Base-by-base conservation (phyloP, 2,113 vertebrate genomes). In the Salvator merianae region DNA sequence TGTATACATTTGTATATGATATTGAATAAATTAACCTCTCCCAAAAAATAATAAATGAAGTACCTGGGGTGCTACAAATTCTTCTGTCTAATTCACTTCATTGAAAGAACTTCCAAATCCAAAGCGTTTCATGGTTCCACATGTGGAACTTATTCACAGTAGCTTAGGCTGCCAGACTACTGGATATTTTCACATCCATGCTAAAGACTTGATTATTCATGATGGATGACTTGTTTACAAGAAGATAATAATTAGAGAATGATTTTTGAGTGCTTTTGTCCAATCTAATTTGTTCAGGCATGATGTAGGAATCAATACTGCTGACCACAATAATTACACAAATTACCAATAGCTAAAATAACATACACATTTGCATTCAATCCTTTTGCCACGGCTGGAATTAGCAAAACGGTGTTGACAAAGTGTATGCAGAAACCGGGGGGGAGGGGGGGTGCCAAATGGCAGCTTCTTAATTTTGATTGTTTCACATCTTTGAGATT, bases 271-370 rank as follows among this genome's bases (percentile, higher is more conserved):
- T 82, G 62, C 68, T 63, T 90, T 93, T 91, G 66, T 88, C 86
- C 73, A 80, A n/a, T 84, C 84, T 71, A 92, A 88, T 93, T 93
- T 94, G 91, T 86, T 89, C 72, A 65, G 84, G 91, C 66, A 91
- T 86, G 86, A 85, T 90, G 73, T 40, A 91, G 82, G 82, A 92
- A 93, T 91, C 87, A 91, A 86, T 90, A 89, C 47, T n/a, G 26
- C 75, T 90, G 90, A 55, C 75, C 69, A 89, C 79, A 90, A 87
- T 91, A 91, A 94, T 82, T 86, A 81, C 40, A 77, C 85, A 92
- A 92, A 91, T 93, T 88, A 90, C 79, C 82, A 88, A 26, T 47
- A 83, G 82, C 72, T 91, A 87, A 87, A 90, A 87, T 34, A 93
- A 89, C 72, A 89, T 71, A 89, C 38, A 38, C 86, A 91, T 88